Conservation (phyloP, 2,888 invertebrate genomes). For the Lamellibrachia satsuma region DNA sequence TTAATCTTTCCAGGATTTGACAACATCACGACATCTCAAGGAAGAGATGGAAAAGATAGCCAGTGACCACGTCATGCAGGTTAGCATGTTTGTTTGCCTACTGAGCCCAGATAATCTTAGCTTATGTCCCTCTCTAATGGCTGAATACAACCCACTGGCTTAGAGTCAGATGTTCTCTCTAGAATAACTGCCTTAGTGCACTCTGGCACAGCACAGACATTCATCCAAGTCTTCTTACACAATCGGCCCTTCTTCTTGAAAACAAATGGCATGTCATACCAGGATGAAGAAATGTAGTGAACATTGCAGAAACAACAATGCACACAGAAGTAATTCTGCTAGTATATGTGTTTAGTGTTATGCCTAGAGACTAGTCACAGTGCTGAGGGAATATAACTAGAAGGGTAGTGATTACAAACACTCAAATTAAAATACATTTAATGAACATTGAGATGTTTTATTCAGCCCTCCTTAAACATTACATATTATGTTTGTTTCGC, state of each 20-base stretch:
- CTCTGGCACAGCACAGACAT: too few relatives aligned
- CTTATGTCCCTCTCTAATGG: background rate
- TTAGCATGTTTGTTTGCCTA: slow-evolving; percentile 26
- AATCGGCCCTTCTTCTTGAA: too few relatives aligned
- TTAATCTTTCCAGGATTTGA: slow-evolving; percentile 47
- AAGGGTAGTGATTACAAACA: background rate
- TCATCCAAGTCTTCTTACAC: too few relatives aligned
- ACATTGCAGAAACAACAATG: too few relatives aligned
- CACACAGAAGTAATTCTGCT: too few relatives aligned
- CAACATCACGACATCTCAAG: slow-evolving; percentile 54
- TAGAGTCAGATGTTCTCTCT: background rate
- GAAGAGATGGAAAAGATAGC: slow-evolving; percentile 56
- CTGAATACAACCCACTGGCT: background rate
- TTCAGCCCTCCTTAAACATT: background rate
- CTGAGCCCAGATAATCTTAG: background rate
- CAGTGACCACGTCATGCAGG: slow-evolving; percentile 54
- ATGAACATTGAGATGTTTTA: background rate
- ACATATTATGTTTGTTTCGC: background rate
- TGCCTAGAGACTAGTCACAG: background rate
- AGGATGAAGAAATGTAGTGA: too few relatives aligned
- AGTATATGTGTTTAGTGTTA: too few relatives aligned
- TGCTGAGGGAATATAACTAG: background rate
- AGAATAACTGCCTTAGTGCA: background rate
- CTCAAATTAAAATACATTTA: background rate
- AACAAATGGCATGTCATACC: too few relatives aligned